phyloP scores from a whole-genome alignment of 1,140 invertebrate species.

The Heliconius melpomene region DNA sequence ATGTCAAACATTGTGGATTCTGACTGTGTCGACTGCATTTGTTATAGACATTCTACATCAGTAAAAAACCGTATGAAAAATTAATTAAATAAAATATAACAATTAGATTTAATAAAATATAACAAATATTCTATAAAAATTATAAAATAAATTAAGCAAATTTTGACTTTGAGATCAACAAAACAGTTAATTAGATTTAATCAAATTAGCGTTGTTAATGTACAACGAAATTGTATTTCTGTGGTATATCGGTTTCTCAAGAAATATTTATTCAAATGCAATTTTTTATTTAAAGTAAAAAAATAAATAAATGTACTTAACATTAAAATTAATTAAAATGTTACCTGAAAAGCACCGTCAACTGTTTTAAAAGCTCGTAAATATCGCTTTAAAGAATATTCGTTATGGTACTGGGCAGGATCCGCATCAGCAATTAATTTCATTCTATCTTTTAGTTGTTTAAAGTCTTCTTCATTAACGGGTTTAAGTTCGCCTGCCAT shows the following conservation, averaged over 20 bases:
- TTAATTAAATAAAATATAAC: no score
- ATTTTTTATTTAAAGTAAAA: not conserved
- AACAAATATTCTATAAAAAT: not conserved
- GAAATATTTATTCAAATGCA: not conserved
- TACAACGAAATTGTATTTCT: not conserved
- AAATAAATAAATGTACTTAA: not conserved
- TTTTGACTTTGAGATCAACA: not conserved
- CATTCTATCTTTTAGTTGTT: conserved; percentile 85
- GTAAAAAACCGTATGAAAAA: not conserved
- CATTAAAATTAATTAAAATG: not conserved
- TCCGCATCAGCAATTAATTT: conserved; percentile 86
- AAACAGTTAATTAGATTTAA: not conserved
- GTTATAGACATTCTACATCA: not conserved
- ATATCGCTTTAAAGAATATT: conserved; percentile 86
- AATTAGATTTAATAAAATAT: no score
- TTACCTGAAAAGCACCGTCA: conserved; percentile 87
- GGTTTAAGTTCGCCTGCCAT: conserved; percentile 77
- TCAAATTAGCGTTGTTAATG: not conserved
- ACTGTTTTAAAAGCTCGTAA: conserved; percentile 86
- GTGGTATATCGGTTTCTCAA: not conserved
- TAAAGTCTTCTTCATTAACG: conserved; percentile 84
- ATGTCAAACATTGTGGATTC: no score
- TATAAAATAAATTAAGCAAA: not conserved
- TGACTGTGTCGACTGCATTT: no score
- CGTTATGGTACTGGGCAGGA: conserved; percentile 87